A percentile compares a stretch with the other conserved stretches of the same genome.
Conservation (phyloP, 2,888 invertebrate genomes). For the Tryphoninae sp. region DNA sequence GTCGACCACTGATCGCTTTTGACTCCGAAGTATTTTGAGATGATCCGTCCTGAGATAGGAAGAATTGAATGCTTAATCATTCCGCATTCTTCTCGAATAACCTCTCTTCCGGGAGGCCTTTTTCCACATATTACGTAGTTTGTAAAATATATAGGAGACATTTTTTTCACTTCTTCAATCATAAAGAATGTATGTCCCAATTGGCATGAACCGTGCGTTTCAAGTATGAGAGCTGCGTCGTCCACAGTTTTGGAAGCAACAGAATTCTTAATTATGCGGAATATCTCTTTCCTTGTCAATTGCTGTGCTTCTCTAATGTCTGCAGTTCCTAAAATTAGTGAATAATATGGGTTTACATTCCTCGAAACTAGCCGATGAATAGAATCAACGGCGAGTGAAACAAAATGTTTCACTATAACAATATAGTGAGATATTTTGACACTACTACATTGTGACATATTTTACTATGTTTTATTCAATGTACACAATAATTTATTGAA, state of each 20-base stretch:
- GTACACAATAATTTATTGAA: slow-evolving; percentile 3
- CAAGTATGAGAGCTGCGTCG: slow-evolving; percentile 5
- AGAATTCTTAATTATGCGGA: background rate
- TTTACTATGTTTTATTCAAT: slow-evolving; percentile 3
- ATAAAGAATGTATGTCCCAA: background rate
- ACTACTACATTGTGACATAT: background rate
- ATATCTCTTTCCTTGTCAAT: slow-evolving; percentile 1
- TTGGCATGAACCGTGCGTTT: background rate
- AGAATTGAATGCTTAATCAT: too few species aligned
- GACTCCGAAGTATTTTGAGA: too few species aligned
- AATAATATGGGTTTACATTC: slow-evolving; percentile 9
- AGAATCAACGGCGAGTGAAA: background rate
- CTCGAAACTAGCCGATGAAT: background rate
- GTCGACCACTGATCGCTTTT: background rate
- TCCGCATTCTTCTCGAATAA: too few species aligned
- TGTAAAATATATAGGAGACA: background rate
- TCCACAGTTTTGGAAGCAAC: slow-evolving; percentile 1
- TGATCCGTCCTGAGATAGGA: too few species aligned
- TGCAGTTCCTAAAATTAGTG: slow-evolving; percentile 25
- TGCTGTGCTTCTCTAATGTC: slow-evolving; percentile 12
- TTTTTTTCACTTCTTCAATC: slow-evolving; percentile 9
- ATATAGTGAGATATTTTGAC: too few species aligned
- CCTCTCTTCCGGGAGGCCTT: too few species aligned
- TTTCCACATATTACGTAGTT: too few species aligned
- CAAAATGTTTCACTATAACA: background rate